A percentile compares a stretch with the other conserved stretches of the same genome.
Conservation (phyloP, 2,113 vertebrate species). For the Poeciliopsis occidentalis region DNA sequence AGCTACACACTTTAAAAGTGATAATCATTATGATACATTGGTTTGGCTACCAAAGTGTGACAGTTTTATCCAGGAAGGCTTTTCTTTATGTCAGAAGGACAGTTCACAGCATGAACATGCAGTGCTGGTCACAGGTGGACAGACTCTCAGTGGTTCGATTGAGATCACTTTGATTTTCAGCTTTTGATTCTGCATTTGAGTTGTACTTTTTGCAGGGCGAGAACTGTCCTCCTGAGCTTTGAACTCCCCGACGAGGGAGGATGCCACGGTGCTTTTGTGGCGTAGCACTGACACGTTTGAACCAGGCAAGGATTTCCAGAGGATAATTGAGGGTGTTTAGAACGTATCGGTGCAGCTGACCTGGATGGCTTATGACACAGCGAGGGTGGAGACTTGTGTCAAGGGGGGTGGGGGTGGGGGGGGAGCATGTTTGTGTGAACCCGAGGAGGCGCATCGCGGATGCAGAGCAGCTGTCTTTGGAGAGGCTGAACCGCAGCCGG, state of each 20-base stretch:
- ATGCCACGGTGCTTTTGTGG: slow-evolving; percentile 5
- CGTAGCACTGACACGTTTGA: slow-evolving; percentile 25
- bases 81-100: not conserved
- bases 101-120: not conserved
- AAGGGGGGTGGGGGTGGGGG: slow-evolving; percentile 42
- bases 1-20: not conserved
- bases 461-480: slow-evolving; percentile 82
- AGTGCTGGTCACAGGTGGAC: too few relatives aligned
- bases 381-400: slow-evolving; percentile 80
- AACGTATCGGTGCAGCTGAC: slow-evolving; percentile 77
- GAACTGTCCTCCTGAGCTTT: too few relatives aligned
- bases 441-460: slow-evolving; percentile 77
- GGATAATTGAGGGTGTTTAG: slow-evolving; percentile 68
- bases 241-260: slow-evolving; percentile 52
- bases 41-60: too few relatives aligned
- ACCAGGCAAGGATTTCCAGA: slow-evolving; percentile 67
- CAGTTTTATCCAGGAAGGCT: not conserved
- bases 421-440: slow-evolving; percentile 61
- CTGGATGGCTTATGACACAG: slow-evolving; percentile 86
- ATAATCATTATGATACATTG: not conserved
- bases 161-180: too few relatives aligned
- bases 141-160: too few relatives aligned
- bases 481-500: slow-evolving; percentile 46
- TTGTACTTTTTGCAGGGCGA: too few relatives aligned
- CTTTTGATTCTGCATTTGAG: too few relatives aligned